phyloP scores from a whole-genome alignment of 2,888 invertebrate species.

The Anthoptus insignis region DNA sequence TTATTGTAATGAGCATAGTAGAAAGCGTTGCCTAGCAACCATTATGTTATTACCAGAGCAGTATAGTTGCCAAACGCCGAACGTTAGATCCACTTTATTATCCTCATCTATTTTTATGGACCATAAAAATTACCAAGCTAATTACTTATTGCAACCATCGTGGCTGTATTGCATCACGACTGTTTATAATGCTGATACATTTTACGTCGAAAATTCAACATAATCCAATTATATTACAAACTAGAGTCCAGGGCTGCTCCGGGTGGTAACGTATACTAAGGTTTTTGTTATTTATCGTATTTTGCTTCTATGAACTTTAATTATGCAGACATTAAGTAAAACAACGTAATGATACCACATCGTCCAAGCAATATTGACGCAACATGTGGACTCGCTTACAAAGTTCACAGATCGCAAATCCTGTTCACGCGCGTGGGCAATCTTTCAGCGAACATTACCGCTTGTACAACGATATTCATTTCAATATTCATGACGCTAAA shows the following conservation, averaged over 20 bases:
- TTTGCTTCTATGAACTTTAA: too few relatives aligned
- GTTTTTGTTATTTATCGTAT: too few relatives aligned
- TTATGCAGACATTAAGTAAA: too few relatives aligned
- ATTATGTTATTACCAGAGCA: constrained; percentile 25
- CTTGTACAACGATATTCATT: constrained; percentile 9
- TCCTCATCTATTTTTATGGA: constrained; percentile 26
- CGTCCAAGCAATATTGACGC: background rate
- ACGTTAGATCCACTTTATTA: constrained; percentile 27
- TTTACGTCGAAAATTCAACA: too few relatives aligned
- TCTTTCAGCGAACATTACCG: background rate
- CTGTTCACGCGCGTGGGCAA: background rate
- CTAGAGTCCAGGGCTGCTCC: too few relatives aligned
- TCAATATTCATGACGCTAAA: constrained; percentile 4
- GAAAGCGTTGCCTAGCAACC: background rate
- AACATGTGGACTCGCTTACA: background rate
- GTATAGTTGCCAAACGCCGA: constrained; percentile 21
- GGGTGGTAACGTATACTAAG: too few relatives aligned
- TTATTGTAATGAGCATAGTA: too few relatives aligned
- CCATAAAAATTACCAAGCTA: constrained; percentile 25
- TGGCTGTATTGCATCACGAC: background rate
- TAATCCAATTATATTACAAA: too few relatives aligned
- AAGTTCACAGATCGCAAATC: background rate
- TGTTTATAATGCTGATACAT: background rate
- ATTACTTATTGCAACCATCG: constrained; percentile 21
- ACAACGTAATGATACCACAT: background rate